Evolutionary conservation across 2,113 vertebrate genomes (phyloP).

Genomic region (Eonycteris spelaea): DNA sequence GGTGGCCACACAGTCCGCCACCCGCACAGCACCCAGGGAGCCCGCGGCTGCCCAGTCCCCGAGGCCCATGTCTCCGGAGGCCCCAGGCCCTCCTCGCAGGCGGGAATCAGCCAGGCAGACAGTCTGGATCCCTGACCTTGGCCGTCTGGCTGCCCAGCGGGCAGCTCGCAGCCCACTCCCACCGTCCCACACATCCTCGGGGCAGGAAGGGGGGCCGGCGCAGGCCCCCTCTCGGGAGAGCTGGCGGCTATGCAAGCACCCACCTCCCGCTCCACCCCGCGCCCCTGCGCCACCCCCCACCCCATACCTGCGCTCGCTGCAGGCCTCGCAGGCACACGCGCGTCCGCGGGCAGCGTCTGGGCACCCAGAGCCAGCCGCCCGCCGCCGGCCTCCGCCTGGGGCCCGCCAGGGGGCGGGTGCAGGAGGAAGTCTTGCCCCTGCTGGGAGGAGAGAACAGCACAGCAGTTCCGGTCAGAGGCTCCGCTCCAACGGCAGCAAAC

Average conservation of each 20-base stretch:
- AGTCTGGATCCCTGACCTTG: not conserved
- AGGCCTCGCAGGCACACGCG: conserved; percentile 94
- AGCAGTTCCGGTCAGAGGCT: not conserved
- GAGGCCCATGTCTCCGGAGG: not conserved
- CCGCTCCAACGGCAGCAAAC: not conserved
- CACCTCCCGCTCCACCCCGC: too few relatives aligned
- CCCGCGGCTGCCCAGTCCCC: accelerated
- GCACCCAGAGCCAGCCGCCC: conserved; percentile 87
- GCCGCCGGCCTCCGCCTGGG: conserved; percentile 86
- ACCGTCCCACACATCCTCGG: not conserved
- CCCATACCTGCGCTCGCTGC: conserved; percentile 92
- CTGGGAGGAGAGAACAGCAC: conserved; percentile 4
- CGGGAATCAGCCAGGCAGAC: not conserved
- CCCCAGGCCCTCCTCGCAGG: accelerated
- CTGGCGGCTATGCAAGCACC: not conserved
- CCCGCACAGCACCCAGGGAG: not conserved
- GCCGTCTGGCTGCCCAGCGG: not conserved
- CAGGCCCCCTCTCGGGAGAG: not conserved
- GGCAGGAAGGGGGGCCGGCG: not conserved
- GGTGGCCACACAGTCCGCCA: not conserved
- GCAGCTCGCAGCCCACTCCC: not conserved
- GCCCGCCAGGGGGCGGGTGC: conserved; percentile 89
- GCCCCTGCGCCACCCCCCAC: not conserved
- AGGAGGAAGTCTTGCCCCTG: conserved; percentile 96
- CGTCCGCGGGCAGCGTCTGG: conserved; percentile 89